phyloP scores from a whole-genome alignment of 2,113 vertebrate genomes.

The Canis aureus region DNA sequence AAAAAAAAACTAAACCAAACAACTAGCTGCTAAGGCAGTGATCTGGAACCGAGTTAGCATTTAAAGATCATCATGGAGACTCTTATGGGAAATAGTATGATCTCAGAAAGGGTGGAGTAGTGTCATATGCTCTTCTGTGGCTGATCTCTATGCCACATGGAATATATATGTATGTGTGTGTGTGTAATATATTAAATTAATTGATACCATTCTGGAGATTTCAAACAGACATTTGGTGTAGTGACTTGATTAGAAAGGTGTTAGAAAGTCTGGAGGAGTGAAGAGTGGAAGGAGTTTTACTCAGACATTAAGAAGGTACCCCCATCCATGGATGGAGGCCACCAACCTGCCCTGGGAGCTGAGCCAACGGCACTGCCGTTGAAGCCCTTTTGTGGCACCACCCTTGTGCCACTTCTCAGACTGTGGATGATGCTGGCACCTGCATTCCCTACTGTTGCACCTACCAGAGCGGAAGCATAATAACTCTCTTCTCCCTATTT shows the following conservation, averaged over 20 bases:
- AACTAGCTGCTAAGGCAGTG: background rate
- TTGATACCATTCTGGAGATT: background rate
- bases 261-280: background rate
- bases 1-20: background rate
- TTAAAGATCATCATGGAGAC: background rate
- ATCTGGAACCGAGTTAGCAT: background rate
- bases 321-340: background rate
- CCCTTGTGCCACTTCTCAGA: background rate
- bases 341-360: background rate
- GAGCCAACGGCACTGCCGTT: background rate
- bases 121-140: background rate
- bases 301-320: background rate
- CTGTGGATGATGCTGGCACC: background rate
- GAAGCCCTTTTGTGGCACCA: rapidly evolving
- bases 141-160: background rate
- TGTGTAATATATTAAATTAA: background rate
- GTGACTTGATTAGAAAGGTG: background rate
- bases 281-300: background rate
- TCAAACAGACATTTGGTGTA: background rate
- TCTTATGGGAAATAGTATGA: background rate
- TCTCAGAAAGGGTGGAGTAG: background rate
- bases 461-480: background rate
- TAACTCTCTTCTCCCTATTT: background rate
- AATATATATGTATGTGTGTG: background rate
- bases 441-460: background rate